Evolutionary conservation across 2,113 vertebrate species (phyloP).

Genomic region (Panthera uncia): DNA sequence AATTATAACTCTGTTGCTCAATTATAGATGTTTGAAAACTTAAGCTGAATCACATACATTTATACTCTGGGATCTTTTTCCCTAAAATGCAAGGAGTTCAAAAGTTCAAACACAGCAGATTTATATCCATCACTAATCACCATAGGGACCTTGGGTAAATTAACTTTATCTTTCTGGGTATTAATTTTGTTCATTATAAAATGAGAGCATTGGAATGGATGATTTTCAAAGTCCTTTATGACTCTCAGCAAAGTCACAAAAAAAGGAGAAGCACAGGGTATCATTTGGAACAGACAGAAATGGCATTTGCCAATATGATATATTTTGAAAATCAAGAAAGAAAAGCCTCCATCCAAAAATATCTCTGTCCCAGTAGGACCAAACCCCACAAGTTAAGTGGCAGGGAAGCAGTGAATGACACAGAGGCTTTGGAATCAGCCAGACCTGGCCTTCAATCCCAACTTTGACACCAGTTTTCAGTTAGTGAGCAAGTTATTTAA

Average conservation of each 20-base stretch:
- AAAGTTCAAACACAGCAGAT: constrained; percentile 35
- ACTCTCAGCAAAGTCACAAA: constrained; percentile 31
- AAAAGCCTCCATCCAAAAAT: constrained; percentile 46
- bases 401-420: background rate
- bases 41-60: constrained; percentile 37
- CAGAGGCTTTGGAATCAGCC: background rate
- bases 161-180: constrained; percentile 34
- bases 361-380: background rate
- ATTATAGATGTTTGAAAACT: constrained; percentile 51
- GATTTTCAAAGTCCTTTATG: background rate
- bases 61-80: constrained; percentile 56
- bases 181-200: constrained; percentile 62
- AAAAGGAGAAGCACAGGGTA: background rate
- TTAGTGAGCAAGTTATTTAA: background rate
- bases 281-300: constrained; percentile 44
- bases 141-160: background rate
- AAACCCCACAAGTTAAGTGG: background rate
- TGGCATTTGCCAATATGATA: background rate
- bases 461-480: background rate
- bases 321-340: constrained; percentile 28
- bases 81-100: constrained; percentile 54
- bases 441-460: background rate
- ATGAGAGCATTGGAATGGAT: constrained; percentile 14
- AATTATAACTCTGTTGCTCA: constrained; percentile 61
- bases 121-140: constrained; percentile 49